Evolutionary conservation across 64 coral and sea anemone species (phyloP).

Genomic region (Stylophora pistillata): DNA sequence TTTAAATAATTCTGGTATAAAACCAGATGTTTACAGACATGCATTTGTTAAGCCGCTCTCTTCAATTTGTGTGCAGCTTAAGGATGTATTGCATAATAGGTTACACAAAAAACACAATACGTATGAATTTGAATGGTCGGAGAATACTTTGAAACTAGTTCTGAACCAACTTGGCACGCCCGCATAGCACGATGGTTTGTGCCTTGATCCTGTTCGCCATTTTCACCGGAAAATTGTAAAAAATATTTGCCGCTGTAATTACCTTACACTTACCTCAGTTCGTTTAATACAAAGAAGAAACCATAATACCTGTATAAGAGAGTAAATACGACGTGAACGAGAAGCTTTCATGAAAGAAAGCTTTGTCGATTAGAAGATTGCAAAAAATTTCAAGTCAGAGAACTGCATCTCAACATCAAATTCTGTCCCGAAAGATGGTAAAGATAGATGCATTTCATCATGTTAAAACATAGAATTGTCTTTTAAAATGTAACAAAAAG

Average conservation of each 20-base stretch:
- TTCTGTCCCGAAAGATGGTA: conserved; percentile 34
- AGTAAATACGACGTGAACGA: not conserved
- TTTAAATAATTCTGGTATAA: not conserved
- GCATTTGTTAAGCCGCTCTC: no score
- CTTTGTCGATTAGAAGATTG: no score
- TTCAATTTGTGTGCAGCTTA: no score
- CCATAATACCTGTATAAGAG: not conserved
- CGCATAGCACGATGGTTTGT: not conserved
- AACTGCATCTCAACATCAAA: conserved; percentile 6
- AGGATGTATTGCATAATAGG: no score
- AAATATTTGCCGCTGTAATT: not conserved
- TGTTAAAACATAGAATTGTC: not conserved
- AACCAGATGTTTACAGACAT: not conserved
- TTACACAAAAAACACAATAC: no score
- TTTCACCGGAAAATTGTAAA: not conserved
- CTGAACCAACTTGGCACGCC: not conserved
- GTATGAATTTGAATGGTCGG: no score
- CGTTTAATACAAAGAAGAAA: not conserved
- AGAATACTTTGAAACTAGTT: no score
- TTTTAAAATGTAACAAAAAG: not conserved
- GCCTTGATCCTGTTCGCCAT: not conserved
- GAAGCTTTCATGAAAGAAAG: not conserved
- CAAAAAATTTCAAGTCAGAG: not conserved
- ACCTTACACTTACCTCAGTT: not conserved
- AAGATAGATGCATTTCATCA: conserved; percentile 37